Evolutionary conservation across 1,140 invertebrate genomes (phyloP).

Genomic region (Drosophila tropicalis): DNA sequence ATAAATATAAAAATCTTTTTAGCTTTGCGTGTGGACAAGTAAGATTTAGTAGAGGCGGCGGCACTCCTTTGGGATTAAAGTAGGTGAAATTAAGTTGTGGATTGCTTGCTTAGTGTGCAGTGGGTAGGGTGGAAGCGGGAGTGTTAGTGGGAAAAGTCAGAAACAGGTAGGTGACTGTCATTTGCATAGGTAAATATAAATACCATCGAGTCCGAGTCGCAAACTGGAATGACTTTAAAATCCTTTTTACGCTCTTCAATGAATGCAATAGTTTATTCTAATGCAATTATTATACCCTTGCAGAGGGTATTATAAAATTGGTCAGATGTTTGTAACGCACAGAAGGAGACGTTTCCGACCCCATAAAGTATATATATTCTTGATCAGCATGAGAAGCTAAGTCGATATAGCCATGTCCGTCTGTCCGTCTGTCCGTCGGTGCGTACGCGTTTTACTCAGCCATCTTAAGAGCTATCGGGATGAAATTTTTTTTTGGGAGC

Average conservation of each 20-base stretch:
- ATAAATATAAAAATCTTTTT: conserved; percentile 79
- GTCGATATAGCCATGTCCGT: too few species aligned
- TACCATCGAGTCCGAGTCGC: neutral
- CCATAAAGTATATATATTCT: too few species aligned
- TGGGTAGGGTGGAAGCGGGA: neutral
- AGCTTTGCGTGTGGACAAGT: conserved; percentile 32
- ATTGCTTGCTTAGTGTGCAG: neutral
- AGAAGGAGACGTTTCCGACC: too few species aligned
- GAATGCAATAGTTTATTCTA: too few species aligned
- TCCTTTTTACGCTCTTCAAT: neutral
- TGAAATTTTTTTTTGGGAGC: too few species aligned
- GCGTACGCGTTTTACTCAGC: too few species aligned
- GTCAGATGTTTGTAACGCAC: too few species aligned
- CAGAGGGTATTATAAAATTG: too few species aligned
- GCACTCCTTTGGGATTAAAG: conserved; percentile 24
- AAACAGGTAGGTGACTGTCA: conserved; percentile 11
- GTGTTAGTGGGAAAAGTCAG: neutral
- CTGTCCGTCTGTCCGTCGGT: too few species aligned
- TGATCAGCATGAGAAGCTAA: too few species aligned
- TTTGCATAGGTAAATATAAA: conserved; percentile 23
- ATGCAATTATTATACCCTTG: too few species aligned
- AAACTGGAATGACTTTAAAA: conserved; percentile 2
- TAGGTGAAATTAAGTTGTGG: conserved; percentile 19
- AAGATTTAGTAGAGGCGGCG: conserved; percentile 32
- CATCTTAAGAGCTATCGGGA: too few species aligned